phyloP scores from a whole-genome alignment of 2,888 invertebrate species.

The Ischnus inquisitorius region DNA sequence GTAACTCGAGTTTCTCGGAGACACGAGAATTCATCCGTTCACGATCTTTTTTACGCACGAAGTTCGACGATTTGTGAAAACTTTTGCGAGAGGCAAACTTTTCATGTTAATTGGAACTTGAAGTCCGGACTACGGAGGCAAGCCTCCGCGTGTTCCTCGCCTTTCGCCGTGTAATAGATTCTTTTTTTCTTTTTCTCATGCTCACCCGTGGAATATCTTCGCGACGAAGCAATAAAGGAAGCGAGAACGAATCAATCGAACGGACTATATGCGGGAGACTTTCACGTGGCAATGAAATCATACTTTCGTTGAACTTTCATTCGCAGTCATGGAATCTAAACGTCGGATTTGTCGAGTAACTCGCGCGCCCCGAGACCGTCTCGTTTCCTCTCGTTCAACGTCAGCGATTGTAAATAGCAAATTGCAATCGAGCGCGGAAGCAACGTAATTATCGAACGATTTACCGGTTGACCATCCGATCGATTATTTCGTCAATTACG shows the following conservation, averaged over 20 bases:
- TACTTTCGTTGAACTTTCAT: neutral
- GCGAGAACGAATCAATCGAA: too few relatives aligned
- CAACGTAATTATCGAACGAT: slow-evolving; percentile 75
- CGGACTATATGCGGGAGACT: neutral
- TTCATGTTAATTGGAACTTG: slow-evolving; percentile 6
- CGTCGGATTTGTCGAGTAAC: neutral
- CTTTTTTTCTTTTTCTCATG: neutral
- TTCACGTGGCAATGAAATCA: neutral
- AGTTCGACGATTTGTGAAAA: slow-evolving; percentile 9
- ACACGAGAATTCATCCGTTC: neutral
- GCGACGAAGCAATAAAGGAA: too few relatives aligned
- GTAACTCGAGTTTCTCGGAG: slow-evolving; percentile 5
- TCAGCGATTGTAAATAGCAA: slow-evolving; percentile 68
- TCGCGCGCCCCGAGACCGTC: neutral
- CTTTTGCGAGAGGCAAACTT: slow-evolving; percentile 2
- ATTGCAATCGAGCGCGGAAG: slow-evolving; percentile 72
- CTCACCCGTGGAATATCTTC: too few relatives aligned
- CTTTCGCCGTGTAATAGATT: neutral
- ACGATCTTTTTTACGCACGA: slow-evolving; percentile 4
- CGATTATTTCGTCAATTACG: slow-evolving; percentile 74
- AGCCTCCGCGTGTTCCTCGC: neutral
- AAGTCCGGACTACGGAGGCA: neutral
- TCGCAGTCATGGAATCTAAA: neutral
- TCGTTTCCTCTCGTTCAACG: slow-evolving; percentile 50
- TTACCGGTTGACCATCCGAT: slow-evolving; percentile 73